A percentile compares a stretch with the other conserved stretches of the same genome.
phyloP scores from a whole-genome alignment of 2,113 vertebrate species.

The Phaetusa simplex region DNA sequence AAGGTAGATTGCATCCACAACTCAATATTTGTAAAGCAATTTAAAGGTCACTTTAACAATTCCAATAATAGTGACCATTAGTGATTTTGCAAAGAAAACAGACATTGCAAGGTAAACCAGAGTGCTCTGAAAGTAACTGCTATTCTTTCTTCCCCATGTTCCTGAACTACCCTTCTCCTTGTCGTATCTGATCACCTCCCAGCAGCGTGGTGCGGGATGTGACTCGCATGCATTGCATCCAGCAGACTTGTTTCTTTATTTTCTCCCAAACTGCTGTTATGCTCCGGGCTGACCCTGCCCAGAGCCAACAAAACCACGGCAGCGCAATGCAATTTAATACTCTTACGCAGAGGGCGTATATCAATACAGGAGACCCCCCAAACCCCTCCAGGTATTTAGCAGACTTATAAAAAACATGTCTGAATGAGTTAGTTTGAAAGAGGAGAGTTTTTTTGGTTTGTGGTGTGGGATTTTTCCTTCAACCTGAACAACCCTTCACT shows the following conservation, averaged over 20 bases:
- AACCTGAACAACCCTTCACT: not conserved
- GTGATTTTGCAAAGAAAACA: conserved; percentile 52
- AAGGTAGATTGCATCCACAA: conserved; percentile 10
- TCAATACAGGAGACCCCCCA: not conserved
- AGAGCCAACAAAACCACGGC: not conserved
- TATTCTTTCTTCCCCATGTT: not conserved
- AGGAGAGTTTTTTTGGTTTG: not conserved
- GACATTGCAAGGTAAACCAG: conserved; percentile 18
- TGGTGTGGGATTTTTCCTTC: not conserved
- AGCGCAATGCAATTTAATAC: not conserved
- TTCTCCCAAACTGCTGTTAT: not conserved
- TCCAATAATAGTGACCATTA: conserved; percentile 9
- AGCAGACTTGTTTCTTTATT: not conserved
- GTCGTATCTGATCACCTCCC: not conserved
- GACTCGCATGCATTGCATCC: not conserved
- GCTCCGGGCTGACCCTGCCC: not conserved
- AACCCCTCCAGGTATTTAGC: not conserved
- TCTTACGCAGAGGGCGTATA: not conserved
- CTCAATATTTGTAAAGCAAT: conserved; percentile 25
- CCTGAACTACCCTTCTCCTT: not conserved
- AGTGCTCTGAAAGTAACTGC: not conserved
- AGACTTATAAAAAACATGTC: not conserved
- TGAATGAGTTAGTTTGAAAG: not conserved
- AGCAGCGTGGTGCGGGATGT: not conserved
- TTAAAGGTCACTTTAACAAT: conserved; percentile 56